Evolutionary conservation across 2,888 invertebrate species (phyloP), one percentile per base, ranked within the genome.

Genomic region (Mythimna vitellina): DNA sequence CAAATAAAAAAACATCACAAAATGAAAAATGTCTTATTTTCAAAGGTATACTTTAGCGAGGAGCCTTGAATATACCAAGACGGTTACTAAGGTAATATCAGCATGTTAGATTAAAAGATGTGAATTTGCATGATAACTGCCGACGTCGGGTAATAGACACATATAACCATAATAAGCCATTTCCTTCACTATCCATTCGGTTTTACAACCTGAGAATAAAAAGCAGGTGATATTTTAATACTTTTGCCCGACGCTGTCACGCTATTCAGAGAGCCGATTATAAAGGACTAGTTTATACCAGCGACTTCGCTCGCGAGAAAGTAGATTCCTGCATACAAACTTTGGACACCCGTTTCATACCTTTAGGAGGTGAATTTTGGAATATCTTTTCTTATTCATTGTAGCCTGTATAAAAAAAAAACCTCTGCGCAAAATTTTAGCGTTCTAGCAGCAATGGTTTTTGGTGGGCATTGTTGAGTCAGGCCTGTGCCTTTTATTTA

Each of bases 171-270:
- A 61, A 66, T 60, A 64, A 63, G 66, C 58, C 35, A 66, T 70
- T 78, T 70, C 64, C 76, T 66, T 78, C 42, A 70, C 70, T 75
- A 80, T 70, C 76, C 60, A 56, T 70, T 78, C 38, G 9, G 25
- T 70, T 78, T 75, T 78, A 78, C 46, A 53, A 46, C 60, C 8
- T 20, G 46, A 6, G 46, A 78, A 64, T 76, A 80, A 70, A 64
- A 80, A 56, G 46, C 22, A 64, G 51, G 10, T 64, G 29, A 56
- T 29, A 63, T 58, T 66, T 54, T 60, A 51, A 65, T 42, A 60
- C 12, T 60, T 65, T 22, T 49, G n/a, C 8, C 14, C 8, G 10
- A 46, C 56, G 68, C 62, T 53, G 56, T 69, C 25, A 63, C 22
- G n/a, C 53, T 54, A 12, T 20, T 60, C 20, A 20, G 17, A 67